A percentile compares a stretch with the other conserved stretches of the same genome.
These are phyloP conservation scores for Pelvicachromis taeniatus DNA, from an alignment of 2,113 vertebrate species.

Conservation along the genomic window DNA sequence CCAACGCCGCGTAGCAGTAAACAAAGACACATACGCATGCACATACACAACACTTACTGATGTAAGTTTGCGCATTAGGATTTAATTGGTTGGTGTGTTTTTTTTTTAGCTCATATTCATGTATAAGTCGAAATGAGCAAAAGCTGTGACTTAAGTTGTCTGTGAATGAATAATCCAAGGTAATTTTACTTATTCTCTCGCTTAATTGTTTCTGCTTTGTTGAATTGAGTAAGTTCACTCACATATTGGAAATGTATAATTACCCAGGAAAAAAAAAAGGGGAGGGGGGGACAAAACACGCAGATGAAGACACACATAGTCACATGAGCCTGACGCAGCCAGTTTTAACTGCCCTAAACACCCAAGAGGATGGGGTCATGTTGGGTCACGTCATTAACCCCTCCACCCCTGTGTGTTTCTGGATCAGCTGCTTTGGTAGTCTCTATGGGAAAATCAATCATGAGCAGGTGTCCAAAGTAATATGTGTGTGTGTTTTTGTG, in stretches of 20 bases:
- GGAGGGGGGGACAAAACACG: neutral
- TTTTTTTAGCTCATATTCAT: neutral
- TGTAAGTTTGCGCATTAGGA: neutral
- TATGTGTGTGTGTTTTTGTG: neutral
- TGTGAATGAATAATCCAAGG: neutral
- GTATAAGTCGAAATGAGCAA: neutral
- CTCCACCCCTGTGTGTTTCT: neutral
- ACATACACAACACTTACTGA: neutral
- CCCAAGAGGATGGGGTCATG: neutral
- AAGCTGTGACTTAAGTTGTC: neutral
- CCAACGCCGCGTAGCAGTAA: constrained; percentile 15
- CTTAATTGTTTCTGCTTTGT: neutral
- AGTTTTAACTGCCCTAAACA: neutral
- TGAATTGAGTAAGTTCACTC: neutral
- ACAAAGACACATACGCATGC: neutral
- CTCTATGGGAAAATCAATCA: constrained; percentile 31
- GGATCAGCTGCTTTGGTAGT: constrained; percentile 12
- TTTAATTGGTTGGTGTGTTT: neutral
- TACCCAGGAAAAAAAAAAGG: neutral
- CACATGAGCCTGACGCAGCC: constrained; percentile 9
- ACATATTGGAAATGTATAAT: neutral
- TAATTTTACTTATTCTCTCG: neutral
- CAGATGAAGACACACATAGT: neutral
- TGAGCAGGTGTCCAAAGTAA: neutral
- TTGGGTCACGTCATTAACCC: constrained; percentile 36